Evolutionary conservation across 1,140 invertebrate species (phyloP), one percentile per base, ranked within the genome.

Genomic region (Vanessa atalanta): DNA sequence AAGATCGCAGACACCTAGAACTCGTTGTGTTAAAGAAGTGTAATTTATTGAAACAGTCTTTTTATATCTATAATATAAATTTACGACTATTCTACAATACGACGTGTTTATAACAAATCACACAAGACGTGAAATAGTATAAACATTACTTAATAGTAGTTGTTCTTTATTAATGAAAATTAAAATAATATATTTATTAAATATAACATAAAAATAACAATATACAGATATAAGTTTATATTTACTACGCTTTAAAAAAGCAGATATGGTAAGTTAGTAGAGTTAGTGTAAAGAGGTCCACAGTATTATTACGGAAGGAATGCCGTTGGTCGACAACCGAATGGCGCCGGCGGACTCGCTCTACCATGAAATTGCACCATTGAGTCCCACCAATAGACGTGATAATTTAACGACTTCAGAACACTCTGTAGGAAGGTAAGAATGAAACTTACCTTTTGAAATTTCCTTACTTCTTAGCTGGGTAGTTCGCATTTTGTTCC

Each of bases 401-500:
- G 66, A 69, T 69, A 69, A 69, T 69, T 57, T 69, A 69, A 69
- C 66, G 66, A 69, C 50, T 43, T n/a, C 31, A 16, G 66, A 69
- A 60, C 53, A 69, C 66, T 67, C 23, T 43, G 50, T 23, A 23
- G 31, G 7, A 69, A 60, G 66, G 53, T 15, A 69, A 69, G 37
- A 47, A 69, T 69, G 23, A 23, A 31, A 60, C 16, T 61, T 61
- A 61, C 53, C 20, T 57, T 57, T 57, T 9, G 53, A 57, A 23
- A 57, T 37, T 67, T 55, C 23, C 53, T 67, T 67, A 55, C 26
- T 67, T 67, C 37, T 64, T 47, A 64, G 20, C 16, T 67, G 12
- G 15, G 53, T 43, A 55, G 37, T 67, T 16, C 48, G 8, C 20
- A 15, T 50, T 51, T 14, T n/a, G 50, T n/a, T 51, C 47, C 15